These are phyloP conservation scores for Coenonympha arcania DNA, from an alignment of 2,888 invertebrate species.

Conservation along the genomic window DNA sequence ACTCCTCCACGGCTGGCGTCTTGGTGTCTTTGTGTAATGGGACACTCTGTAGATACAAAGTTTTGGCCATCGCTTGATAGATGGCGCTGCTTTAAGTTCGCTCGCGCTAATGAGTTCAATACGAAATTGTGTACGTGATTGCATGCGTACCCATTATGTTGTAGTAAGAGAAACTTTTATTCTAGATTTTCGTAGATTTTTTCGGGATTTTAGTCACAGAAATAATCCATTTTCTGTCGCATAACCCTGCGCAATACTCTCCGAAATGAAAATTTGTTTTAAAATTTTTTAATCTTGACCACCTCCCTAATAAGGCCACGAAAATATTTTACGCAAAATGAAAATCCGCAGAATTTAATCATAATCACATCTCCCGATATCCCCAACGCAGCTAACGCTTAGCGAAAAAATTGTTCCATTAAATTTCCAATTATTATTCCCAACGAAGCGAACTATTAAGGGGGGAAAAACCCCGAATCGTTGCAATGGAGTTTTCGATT, in stretches of 20 bases:
- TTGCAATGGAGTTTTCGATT: constrained; percentile 21
- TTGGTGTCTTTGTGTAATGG: too few relatives aligned
- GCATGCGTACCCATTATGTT: too few relatives aligned
- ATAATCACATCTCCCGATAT: not conserved
- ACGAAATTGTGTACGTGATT: too few relatives aligned
- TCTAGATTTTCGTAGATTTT: too few relatives aligned
- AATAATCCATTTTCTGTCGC: too few relatives aligned
- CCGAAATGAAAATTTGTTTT: not conserved
- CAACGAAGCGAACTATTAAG: constrained; percentile 17
- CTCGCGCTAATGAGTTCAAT: too few relatives aligned
- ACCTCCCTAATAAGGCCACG: not conserved
- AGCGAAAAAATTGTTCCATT: constrained; percentile 6
- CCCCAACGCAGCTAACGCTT: not conserved
- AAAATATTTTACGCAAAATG: not conserved
- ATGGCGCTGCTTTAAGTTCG: too few relatives aligned
- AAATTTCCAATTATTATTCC: constrained; percentile 18
- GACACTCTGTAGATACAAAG: too few relatives aligned
- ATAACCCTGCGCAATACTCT: not conserved
- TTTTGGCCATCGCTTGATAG: too few relatives aligned
- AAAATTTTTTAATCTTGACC: not conserved
- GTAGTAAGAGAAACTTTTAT: too few relatives aligned
- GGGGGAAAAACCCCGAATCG: not conserved
- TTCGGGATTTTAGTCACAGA: too few relatives aligned
- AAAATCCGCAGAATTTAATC: not conserved
- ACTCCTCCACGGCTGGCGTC: too few relatives aligned